A percentile compares a stretch with the other conserved stretches of the same genome.
Evolutionary conservation across 2,888 invertebrate species (phyloP).

Genomic region (Ormyrus labotus): DNA sequence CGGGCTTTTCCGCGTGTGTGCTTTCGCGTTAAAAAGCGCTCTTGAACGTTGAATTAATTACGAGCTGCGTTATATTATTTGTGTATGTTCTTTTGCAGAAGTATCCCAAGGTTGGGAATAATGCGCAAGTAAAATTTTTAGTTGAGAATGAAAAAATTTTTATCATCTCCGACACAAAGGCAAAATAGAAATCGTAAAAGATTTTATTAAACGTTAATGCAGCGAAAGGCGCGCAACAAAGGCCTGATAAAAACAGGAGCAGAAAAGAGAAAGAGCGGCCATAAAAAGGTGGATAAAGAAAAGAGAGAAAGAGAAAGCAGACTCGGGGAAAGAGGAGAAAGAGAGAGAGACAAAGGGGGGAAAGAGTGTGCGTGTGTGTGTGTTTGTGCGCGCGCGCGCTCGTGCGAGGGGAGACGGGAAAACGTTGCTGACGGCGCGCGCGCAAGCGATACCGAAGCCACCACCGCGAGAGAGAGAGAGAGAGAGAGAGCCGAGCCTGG

Average conservation of each 20-base stretch:
- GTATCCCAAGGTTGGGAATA: too few relatives aligned
- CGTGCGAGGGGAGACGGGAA: slow-evolving; percentile 62
- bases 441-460: slow-evolving; percentile 65
- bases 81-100: too few relatives aligned
- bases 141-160: too few relatives aligned
- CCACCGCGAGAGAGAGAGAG: slow-evolving; percentile 29
- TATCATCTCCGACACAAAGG: too few relatives aligned
- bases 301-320: slow-evolving; percentile 41
- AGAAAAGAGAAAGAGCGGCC: not conserved
- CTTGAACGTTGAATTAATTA: too few relatives aligned
- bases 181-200: not conserved
- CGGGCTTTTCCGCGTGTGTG: slow-evolving; percentile 15
- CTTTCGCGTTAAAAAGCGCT: not conserved
- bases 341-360: slow-evolving; percentile 51
- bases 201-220: slow-evolving; percentile 10
- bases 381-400: slow-evolving; percentile 54
- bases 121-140: too few relatives aligned
- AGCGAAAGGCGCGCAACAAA: not conserved
- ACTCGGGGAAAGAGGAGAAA: not conserved
- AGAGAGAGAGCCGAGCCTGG: slow-evolving; percentile 64
- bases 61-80: too few relatives aligned
- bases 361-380: slow-evolving; percentile 58
- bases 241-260: slow-evolving; percentile 34
- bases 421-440: slow-evolving; percentile 65
- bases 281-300: slow-evolving; percentile 38